These are phyloP conservation scores for Lepus oiostolus DNA, from an alignment of 2,797 vertebrate genomes.

Conservation along the genomic window DNA sequence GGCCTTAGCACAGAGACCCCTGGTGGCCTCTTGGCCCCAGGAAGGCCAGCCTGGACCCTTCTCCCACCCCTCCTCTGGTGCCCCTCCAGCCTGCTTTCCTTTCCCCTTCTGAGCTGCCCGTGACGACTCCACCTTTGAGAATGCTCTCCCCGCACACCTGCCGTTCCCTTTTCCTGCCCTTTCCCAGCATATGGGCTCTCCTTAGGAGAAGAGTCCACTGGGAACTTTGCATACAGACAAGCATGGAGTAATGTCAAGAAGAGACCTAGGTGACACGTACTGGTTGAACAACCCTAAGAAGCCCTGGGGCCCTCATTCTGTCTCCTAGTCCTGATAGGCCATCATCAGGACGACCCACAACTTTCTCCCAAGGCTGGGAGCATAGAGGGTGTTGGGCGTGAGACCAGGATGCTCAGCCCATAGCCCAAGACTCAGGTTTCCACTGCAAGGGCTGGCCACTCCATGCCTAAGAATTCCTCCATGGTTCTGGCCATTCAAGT, in stretches of 20 bases:
- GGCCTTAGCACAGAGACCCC: too few species aligned
- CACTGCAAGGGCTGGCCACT: neutral
- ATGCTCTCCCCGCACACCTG: neutral
- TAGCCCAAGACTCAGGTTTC: neutral
- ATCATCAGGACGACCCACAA: neutral
- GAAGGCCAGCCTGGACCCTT: neutral
- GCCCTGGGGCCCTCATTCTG: too few species aligned
- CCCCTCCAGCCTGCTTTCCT: neutral
- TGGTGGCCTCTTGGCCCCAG: neutral
- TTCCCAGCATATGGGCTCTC: neutral
- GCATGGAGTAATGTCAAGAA: neutral
- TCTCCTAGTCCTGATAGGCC: neutral
- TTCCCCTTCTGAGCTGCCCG: neutral
- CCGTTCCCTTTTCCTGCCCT: neutral
- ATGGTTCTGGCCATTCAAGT: neutral
- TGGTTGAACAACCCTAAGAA: neutral
- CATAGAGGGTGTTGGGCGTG: too few species aligned
- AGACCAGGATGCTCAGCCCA: neutral
- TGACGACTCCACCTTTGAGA: neutral
- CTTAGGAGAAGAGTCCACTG: neutral
- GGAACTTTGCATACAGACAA: neutral
- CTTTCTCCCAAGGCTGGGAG: neutral
- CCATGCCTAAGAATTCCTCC: neutral
- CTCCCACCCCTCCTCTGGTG: neutral
- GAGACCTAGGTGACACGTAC: neutral